Evolutionary conservation across 2,888 invertebrate genomes (phyloP).

Genomic region (Listrodromus nycthemerus): DNA sequence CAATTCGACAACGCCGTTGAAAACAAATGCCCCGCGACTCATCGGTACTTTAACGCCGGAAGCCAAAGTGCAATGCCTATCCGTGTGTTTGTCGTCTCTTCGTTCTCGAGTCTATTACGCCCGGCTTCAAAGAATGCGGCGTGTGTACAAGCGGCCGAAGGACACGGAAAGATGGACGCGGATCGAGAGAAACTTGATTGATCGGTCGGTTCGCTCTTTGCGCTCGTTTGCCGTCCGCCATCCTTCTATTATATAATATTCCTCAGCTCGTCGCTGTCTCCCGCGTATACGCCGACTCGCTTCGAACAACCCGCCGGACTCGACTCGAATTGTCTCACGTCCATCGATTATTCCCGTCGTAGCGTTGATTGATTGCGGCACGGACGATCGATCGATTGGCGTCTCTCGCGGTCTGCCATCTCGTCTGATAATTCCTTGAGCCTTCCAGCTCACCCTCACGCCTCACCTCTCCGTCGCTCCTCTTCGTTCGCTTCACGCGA

Average conservation of each 20-base stretch:
- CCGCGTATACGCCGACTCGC: slow-evolving; percentile 46
- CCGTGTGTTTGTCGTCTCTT: slow-evolving; percentile 60
- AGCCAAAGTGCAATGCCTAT: slow-evolving; percentile 44
- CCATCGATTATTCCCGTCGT: slow-evolving; percentile 83
- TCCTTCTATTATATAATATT: slow-evolving; percentile 44
- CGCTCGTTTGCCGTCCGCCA: slow-evolving; percentile 81
- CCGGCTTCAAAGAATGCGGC: slow-evolving; percentile 64
- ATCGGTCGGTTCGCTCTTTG: slow-evolving; percentile 83
- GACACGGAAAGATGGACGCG: slow-evolving; percentile 73
- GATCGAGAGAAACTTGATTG: slow-evolving; percentile 79
- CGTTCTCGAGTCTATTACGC: slow-evolving; percentile 72
- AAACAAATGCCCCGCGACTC: no score
- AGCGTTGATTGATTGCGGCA: slow-evolving; percentile 81
- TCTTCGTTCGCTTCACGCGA: slow-evolving; percentile 3
- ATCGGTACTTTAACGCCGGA: slow-evolving; percentile 28
- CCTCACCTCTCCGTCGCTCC: slow-evolving; percentile 5
- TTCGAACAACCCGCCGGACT: slow-evolving; percentile 76
- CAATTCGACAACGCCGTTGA: no score
- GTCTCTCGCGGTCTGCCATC: slow-evolving; percentile 65
- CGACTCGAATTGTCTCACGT: slow-evolving; percentile 83
- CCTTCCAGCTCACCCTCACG: slow-evolving; percentile 14
- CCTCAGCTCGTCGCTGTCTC: slow-evolving; percentile 20
- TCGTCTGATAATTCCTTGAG: slow-evolving; percentile 49
- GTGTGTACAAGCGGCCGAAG: slow-evolving; percentile 32
- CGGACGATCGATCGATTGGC: slow-evolving; percentile 78